Conservation (phyloP, 2,113 vertebrate genomes). For the Coryphaenoides rupestris region DNA sequence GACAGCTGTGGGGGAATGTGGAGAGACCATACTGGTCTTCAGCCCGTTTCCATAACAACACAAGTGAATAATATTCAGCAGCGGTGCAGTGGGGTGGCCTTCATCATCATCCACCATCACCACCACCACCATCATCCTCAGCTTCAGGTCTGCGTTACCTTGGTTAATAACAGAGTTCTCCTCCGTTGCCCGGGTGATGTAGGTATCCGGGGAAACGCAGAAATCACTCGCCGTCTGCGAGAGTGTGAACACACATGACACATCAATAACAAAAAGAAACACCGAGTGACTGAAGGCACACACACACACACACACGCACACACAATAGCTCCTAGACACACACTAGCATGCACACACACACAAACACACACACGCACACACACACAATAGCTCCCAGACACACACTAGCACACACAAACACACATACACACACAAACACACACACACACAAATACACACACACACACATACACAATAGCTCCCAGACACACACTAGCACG, state of each 20-base stretch:
- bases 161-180: conserved; percentile 80
- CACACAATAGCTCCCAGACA: conserved; percentile 4
- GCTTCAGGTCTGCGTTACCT: conserved; percentile 61
- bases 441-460: background rate
- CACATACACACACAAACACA: conserved; percentile 6
- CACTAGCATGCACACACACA: background rate
- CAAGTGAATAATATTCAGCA: too few relatives aligned
- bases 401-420: background rate
- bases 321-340: conserved; percentile 11
- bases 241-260: conserved; percentile 32
- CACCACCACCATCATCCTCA: too few relatives aligned
- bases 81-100: too few relatives aligned
- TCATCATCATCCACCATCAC: too few relatives aligned
- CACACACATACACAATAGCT: conserved; percentile 12
- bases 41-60: too few relatives aligned
- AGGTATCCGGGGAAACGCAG: conserved; percentile 85
- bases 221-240: conserved; percentile 89
- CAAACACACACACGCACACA: conserved; percentile 12
- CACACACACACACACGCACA: conserved; percentile 8
- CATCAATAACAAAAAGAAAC: conserved; percentile 33
- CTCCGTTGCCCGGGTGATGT: conserved; percentile 80
- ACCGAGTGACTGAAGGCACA: background rate
- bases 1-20: too few relatives aligned
- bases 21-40: too few relatives aligned
- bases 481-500: background rate